Base-by-base conservation (phyloP, 2,113 vertebrate genomes). In the Albula glossodonta region DNA sequence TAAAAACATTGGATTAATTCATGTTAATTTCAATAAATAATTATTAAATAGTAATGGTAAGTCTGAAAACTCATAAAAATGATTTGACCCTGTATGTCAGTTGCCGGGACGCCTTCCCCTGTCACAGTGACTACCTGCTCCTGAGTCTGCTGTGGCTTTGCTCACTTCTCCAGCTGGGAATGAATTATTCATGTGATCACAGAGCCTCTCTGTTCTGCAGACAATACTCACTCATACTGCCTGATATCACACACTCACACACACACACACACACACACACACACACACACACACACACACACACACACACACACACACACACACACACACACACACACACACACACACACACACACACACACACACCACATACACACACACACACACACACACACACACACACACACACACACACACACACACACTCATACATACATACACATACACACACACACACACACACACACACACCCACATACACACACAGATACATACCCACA, bases 171-270 rank as follows among this genome's bases (percentile, higher is more conserved):
- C 93, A 96, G 95, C 95, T 96, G 95, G 94, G 95, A 92, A 95
- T 96, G 94, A 92, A 96, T 96, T 94, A 95, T 92, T 91, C 94
- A 96, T 95, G 92, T 94, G 90, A 91, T 93, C 90, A 96, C 94
- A 96, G 95, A 92, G 94, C 92, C 93, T 84, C 93, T 95, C 93
- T 96, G 94, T 95, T 93, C 90, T 89, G 89, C 90, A 93, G 94
- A 95, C 94, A 95, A 95, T 93, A 90, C 92, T 92, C 91, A 91
- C 90, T 92, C 92, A 85, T 83, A 84, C 50, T 82, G 50, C 86
- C 83, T 86, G 41, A 5, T 22, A 48, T 41, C 17, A 83, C 63
- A 77, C 63, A 86, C 90, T 90, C 89, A 87, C 87, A 84, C 84
- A 49, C 85, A 78, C 90, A 88, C 80, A 48, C 80, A 81, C 80